phyloP scores from a whole-genome alignment of 2,113 vertebrate species.

The Odocoileus virginianus region DNA sequence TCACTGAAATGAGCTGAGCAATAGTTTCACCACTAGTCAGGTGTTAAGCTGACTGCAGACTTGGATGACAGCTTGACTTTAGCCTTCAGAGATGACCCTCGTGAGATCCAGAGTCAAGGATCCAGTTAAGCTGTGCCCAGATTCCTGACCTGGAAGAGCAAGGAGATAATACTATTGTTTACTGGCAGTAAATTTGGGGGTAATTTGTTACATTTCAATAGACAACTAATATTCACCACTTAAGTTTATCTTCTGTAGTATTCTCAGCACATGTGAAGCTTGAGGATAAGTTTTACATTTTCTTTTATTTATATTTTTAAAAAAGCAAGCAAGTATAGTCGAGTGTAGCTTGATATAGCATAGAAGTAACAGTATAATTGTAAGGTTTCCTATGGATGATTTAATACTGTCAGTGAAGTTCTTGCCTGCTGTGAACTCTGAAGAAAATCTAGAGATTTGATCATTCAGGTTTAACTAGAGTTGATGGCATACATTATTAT shows the following conservation, averaged over 20 bases:
- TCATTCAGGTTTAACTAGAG: slow-evolving; percentile 35
- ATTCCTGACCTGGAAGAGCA: background rate
- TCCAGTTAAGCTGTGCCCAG: background rate
- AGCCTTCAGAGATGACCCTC: background rate
- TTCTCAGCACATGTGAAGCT: slow-evolving; percentile 11
- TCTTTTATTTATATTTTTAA: slow-evolving; percentile 3
- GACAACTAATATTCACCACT: background rate
- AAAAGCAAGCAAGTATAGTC: background rate
- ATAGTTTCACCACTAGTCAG: background rate
- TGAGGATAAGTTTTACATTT: background rate
- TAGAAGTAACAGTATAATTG: background rate
- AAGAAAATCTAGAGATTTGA: slow-evolving; percentile 36
- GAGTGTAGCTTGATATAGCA: background rate
- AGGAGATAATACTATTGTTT: background rate
- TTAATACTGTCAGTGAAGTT: slow-evolving; percentile 39
- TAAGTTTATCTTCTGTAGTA: background rate
- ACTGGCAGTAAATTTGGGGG: background rate
- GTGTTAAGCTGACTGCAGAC: background rate
- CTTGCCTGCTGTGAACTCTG: slow-evolving; percentile 7
- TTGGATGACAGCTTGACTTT: background rate
- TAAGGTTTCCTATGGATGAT: background rate
- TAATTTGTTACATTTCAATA: background rate
- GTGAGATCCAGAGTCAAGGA: background rate
- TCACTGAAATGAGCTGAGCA: background rate
- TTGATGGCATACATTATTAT: slow-evolving; percentile 43